phyloP scores from a whole-genome alignment of 2,113 vertebrate species.

The Orthonyx spaldingii region DNA sequence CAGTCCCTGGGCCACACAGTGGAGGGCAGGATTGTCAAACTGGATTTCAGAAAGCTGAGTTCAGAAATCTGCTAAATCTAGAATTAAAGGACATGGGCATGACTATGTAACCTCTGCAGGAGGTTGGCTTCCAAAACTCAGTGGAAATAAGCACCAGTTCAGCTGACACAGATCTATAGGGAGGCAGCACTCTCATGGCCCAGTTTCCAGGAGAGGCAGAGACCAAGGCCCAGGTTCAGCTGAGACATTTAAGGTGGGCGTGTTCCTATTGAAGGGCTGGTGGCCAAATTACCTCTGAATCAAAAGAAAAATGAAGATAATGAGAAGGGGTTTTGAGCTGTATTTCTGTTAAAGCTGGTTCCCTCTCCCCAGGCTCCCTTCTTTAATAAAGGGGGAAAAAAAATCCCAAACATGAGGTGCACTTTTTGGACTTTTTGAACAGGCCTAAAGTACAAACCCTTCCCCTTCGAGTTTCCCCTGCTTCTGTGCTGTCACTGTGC shows the following conservation, averaged over 20 bases:
- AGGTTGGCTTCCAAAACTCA: neutral
- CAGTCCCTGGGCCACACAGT: fast-evolving
- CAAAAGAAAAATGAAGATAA: neutral
- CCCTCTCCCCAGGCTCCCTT: fast-evolving
- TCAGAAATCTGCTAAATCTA: neutral
- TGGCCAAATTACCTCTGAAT: neutral
- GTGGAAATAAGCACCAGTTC: neutral
- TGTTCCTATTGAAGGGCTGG: fast-evolving
- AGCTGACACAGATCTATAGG: fast-evolving
- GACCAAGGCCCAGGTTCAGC: neutral
- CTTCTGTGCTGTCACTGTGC: neutral
- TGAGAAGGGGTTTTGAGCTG: neutral
- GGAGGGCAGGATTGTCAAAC: no score
- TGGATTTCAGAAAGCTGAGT: neutral
- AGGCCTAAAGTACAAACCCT: neutral
- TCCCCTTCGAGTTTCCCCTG: neutral
- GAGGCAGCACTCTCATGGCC: neutral
- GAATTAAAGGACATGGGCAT: neutral
- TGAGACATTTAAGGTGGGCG: no score
- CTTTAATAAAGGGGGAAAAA: neutral
- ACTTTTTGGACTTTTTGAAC: neutral
- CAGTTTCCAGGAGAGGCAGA: neutral
- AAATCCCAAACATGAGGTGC: neutral
- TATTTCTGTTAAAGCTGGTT: neutral
- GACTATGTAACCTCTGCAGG: neutral